Base-by-base conservation (phyloP, 2,888 invertebrate species). In the Apeira syringaria region DNA sequence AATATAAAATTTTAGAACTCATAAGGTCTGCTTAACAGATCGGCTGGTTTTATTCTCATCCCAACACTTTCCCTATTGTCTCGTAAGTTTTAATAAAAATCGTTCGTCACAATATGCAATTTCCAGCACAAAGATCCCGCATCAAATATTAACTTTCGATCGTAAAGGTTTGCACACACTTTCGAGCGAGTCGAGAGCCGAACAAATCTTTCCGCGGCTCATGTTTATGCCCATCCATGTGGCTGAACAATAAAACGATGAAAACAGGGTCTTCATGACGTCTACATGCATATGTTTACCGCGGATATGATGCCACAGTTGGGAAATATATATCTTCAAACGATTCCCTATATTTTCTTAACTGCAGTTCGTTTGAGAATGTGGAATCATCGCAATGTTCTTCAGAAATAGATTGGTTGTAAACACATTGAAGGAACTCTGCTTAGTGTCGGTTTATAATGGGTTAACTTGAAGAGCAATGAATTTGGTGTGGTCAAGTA, bases 301-400 rank as follows among this genome's bases (percentile, higher is more conserved):
- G 59, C 66, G 68, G 70, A 75, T 67, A 58, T 65, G 60, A 59
- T 61, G 55, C 18, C 55, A 52, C 61, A 61, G 13, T 51, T 61
- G 56, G 47, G 50, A 51, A 54, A 50, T 58, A 54, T 63, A 58
- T 53, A 47, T 44, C 30, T 45, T 37, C 15, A 34, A 15, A 26
- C 43, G 17, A 42, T 44, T 38, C 43, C 47, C 49, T 47, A 43
- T 43, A 49, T 53, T 50, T 49, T 45, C 28, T 37, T 35, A 49
- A 37, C 13, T 30, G 13, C 20, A 20, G 7, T 7, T 20, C 27
- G 26, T 40, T 44, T 42, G 50, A 42, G 43, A 44, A 52, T 47
- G 45, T 47, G 50, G 39, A 44, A 35, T 47, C 39, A 45, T 40
- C 44, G 43, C 17, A 11, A 10, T 20, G 29, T 6, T 22, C 25